Conservation (phyloP, 1,140 invertebrate genomes). For the Megalopta genalis region DNA sequence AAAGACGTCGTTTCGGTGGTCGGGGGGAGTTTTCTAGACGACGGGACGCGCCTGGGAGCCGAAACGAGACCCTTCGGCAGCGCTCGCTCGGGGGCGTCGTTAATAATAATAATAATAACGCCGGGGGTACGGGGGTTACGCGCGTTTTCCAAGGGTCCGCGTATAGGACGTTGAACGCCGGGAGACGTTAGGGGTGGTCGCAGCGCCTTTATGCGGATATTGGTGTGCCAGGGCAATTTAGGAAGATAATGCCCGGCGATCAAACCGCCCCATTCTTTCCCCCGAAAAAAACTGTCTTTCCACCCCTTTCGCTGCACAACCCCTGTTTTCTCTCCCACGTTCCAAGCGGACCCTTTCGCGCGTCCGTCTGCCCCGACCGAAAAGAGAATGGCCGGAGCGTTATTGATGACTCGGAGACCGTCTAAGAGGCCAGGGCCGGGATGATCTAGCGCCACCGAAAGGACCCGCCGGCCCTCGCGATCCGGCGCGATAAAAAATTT, state of each 20-base stretch:
- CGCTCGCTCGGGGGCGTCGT: conserved; percentile 34
- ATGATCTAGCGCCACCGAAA: background rate
- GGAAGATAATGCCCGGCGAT: conserved; percentile 70
- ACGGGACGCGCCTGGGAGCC: background rate
- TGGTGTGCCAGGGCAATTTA: conserved; percentile 65
- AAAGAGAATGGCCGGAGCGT: conserved; percentile 60
- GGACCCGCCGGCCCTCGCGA: background rate
- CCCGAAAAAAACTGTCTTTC: conserved; percentile 34
- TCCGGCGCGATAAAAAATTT: conserved; percentile 10
- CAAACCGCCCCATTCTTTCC: conserved; percentile 46
- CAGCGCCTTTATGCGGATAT: conserved; percentile 52
- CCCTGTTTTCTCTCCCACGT: conserved; percentile 11
- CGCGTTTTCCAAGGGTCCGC: conserved; percentile 21
- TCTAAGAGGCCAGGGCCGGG: conserved; percentile 11
- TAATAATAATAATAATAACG: conserved; percentile 61
- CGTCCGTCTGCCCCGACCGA: conserved; percentile 40
- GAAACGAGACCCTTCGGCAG: background rate
- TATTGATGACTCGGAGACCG: conserved; percentile 64
- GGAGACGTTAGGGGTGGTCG: conserved; percentile 38
- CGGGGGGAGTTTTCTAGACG: background rate
- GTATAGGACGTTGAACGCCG: conserved; percentile 29
- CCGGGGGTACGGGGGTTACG: conserved; percentile 12
- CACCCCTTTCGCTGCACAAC: background rate
- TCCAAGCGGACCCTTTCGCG: background rate
- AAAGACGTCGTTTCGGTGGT: background rate